Evolutionary conservation across 2,113 vertebrate species (phyloP), one percentile per base, ranked within the genome.

Genomic region (Paralichthys olivaceus): DNA sequence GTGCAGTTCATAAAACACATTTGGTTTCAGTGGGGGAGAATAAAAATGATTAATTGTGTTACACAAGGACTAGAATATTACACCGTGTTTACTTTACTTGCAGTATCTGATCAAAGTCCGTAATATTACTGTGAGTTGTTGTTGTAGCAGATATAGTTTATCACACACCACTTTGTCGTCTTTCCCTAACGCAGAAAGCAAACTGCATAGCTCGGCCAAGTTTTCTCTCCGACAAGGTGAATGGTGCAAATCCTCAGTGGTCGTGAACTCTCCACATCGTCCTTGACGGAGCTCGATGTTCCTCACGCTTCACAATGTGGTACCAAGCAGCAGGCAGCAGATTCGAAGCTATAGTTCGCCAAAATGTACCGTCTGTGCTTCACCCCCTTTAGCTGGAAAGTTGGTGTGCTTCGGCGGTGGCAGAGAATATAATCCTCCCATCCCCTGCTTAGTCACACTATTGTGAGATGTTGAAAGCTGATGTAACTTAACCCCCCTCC

Each of bases 381-480:
- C 22, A 4, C 3, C 69, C 17, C 4, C n/a, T 1, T 73, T 70
- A 12, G 11, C 59, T 29, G 54, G 55, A 64, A 77, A 43, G 56
- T 70, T 19, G 49, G 34, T 25, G 13, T 12, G 70, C 53, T 68
- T 69, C 56, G 26, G 34, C 60, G 53, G 17, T 22, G 20, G 13
- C 19, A 53, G 29, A 66, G 53, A 60, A 14, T 64, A 64, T 67
- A 81, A 80, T 84, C 72, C 76, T 58, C 37, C 53, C 49, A 28
- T 67, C 75, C 67, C 74, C 76, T 72, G 72, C 76, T 78, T 20
- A 75, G 72, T 83, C 79, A 55, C 75, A 22, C 83, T 67, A 88
- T 93, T 91, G 88, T 91, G 25, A 75, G 56, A 80, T 65, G 84
- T 56, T 89, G 85, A 93, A 91, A 91, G 88, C 72, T 75, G 82